Evolutionary conservation across 2,113 vertebrate genomes (phyloP).

Genomic region (Ochotona curzoniae): DNA sequence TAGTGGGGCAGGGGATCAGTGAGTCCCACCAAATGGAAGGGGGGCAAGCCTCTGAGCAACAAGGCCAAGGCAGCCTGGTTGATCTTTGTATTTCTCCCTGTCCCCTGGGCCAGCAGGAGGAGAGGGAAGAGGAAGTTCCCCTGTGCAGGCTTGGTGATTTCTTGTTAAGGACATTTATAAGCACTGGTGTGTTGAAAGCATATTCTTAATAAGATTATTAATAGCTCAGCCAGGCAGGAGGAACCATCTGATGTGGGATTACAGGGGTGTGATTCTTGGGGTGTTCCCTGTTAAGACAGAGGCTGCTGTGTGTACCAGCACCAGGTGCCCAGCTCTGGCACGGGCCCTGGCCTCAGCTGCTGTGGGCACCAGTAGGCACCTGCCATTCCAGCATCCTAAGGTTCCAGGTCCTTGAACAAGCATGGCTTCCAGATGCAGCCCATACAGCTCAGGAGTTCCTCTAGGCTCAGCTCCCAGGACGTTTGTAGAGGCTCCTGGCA

Average conservation of each 20-base stretch:
- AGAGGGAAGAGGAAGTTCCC: constrained; percentile 79
- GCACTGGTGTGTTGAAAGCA: constrained; percentile 75
- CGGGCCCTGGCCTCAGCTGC: too few species aligned
- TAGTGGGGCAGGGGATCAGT: too few species aligned
- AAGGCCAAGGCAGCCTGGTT: background rate
- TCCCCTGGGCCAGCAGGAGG: constrained; percentile 55
- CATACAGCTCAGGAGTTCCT: background rate
- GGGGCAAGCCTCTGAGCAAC: background rate
- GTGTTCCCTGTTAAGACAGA: constrained; percentile 63
- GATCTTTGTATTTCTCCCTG: constrained; percentile 45
- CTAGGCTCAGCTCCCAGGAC: background rate
- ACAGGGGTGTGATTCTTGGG: constrained; percentile 45
- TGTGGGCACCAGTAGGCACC: too few species aligned
- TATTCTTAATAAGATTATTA: constrained; percentile 83
- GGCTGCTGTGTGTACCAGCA: background rate
- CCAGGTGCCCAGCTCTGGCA: background rate
- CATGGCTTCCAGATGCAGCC: fast-evolving
- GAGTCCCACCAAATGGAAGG: background rate
- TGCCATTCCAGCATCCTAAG: background rate
- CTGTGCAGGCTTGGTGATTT: constrained; percentile 71
- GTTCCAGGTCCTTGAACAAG: background rate
- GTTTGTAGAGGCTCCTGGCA: background rate
- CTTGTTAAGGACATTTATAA: constrained; percentile 79
- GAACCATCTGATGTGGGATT: constrained; percentile 61
- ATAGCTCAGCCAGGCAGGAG: constrained; percentile 78